A percentile compares a stretch with the other conserved stretches of the same genome.
Evolutionary conservation across 2,888 invertebrate species (phyloP).

Genomic region (Eremobia ochroleuca): DNA sequence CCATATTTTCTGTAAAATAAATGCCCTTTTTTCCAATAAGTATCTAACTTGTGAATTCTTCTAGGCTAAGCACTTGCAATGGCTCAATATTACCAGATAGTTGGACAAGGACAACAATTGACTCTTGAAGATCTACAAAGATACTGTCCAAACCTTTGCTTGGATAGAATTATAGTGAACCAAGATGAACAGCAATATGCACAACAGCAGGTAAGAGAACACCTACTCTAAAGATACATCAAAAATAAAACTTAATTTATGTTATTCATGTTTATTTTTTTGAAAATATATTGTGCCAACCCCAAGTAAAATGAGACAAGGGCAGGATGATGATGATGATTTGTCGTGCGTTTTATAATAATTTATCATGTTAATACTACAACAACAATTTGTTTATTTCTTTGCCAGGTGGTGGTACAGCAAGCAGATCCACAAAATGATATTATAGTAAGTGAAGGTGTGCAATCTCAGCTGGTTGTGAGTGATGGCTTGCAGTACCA

Average conservation of each 20-base stretch:
- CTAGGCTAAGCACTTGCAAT: conserved; percentile 89
- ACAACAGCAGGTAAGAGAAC: conserved; percentile 84
- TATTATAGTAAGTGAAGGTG: conserved; percentile 90
- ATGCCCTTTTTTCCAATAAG: background rate
- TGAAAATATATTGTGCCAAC: background rate
- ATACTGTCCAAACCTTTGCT: conserved; percentile 92
- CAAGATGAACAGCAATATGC: conserved; percentile 89
- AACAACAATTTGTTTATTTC: conserved; percentile 8
- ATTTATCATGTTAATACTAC: conserved; percentile 14
- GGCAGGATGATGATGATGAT: background rate
- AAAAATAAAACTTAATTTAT: background rate
- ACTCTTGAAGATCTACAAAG: conserved; percentile 92
- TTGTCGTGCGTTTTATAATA: background rate
- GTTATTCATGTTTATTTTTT: background rate
- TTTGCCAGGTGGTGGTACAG: conserved; percentile 87
- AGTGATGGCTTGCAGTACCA: conserved; percentile 88
- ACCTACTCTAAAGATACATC: background rate
- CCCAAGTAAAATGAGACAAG: background rate
- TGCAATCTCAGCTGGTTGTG: conserved; percentile 86
- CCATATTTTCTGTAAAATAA: background rate
- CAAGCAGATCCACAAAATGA: conserved; percentile 90
- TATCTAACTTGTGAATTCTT: conserved; percentile 59
- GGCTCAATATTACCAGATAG: conserved; percentile 94
- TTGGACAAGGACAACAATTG: conserved; percentile 90
- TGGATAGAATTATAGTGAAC: conserved; percentile 89